These are phyloP conservation scores for Clitarchus hookeri DNA, from an alignment of 2,888 invertebrate genomes.

Conservation along the genomic window DNA sequence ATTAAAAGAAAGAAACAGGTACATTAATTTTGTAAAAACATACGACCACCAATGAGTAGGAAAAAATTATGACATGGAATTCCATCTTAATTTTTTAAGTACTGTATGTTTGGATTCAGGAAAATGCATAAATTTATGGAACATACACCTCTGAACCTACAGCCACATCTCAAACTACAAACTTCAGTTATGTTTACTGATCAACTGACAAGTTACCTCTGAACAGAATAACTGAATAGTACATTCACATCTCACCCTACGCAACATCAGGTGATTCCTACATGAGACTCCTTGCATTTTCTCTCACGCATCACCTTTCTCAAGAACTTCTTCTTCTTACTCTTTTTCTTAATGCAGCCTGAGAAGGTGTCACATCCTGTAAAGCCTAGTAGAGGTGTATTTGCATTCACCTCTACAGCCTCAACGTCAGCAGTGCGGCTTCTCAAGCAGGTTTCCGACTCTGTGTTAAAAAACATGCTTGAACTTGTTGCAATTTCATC, in stretches of 20 bases:
- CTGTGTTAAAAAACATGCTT: slow-evolving; percentile 10
- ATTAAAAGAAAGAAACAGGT: no score
- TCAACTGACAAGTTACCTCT: neutral
- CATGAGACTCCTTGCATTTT: slow-evolving; percentile 27
- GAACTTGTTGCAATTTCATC: slow-evolving; percentile 20
- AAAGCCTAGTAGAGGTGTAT: neutral
- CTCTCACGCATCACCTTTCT: slow-evolving; percentile 24
- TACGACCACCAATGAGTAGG: no score
- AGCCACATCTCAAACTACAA: neutral
- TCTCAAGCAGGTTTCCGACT: neutral
- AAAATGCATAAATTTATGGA: neutral
- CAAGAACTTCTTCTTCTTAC: neutral
- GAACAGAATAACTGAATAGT: slow-evolving; percentile 15
- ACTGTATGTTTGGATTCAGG: neutral
- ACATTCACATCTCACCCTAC: slow-evolving; percentile 38
- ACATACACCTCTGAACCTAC: neutral
- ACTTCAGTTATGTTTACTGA: neutral
- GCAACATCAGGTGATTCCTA: slow-evolving; percentile 39
- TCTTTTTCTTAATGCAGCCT: neutral
- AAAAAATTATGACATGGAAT: no score
- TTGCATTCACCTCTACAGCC: slow-evolving; percentile 25
- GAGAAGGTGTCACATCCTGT: neutral
- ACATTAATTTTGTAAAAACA: no score
- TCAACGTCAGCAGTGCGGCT: slow-evolving; percentile 3
- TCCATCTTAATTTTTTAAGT: no score